These are phyloP conservation scores for Luidia sarsii DNA, from an alignment of 53 echinoderm and acorn worm genomes.

Conservation along the genomic window DNA sequence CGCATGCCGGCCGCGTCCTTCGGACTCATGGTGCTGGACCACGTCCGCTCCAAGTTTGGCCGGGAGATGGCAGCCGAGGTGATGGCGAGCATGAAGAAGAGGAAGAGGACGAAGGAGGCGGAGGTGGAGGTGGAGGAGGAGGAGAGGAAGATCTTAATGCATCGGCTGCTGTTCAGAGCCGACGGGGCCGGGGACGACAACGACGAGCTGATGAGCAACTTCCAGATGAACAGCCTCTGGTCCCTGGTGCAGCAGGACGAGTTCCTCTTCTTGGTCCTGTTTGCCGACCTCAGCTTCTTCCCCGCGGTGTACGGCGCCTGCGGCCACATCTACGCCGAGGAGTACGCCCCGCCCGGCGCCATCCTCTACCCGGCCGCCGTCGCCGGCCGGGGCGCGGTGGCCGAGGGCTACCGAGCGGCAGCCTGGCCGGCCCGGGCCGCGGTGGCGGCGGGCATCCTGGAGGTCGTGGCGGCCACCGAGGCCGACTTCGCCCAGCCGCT, in stretches of 20 bases:
- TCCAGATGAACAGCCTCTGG: constrained; percentile 88
- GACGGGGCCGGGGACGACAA: background rate
- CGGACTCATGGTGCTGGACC: constrained; percentile 48
- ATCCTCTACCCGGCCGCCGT: constrained; percentile 56
- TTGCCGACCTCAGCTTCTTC: constrained; percentile 47
- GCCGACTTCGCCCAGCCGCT: constrained; percentile 55
- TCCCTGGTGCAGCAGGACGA: constrained; percentile 83
- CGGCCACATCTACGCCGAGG: constrained; percentile 86
- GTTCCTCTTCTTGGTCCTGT: constrained; percentile 72
- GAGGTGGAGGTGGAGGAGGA: constrained; percentile 44
- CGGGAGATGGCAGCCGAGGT: constrained; percentile 31
- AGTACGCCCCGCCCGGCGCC: constrained; percentile 70
- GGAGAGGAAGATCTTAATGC: constrained; percentile 41
- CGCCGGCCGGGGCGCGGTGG: background rate
- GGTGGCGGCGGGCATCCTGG: constrained; percentile 66
- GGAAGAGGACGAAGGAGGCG: constrained; percentile 5
- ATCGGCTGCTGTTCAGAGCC: constrained; percentile 26
- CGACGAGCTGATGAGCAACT: constrained; percentile 31
- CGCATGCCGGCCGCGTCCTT: constrained; percentile 42
- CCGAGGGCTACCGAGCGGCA: constrained; percentile 53
- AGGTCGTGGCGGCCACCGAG: constrained; percentile 64
- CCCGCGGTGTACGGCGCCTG: constrained; percentile 81
- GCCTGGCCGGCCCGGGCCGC: constrained; percentile 71
- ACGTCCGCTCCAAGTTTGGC: constrained; percentile 11
- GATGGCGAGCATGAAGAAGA: constrained; percentile 29